Evolutionary conservation across 2,888 invertebrate genomes (phyloP), one percentile per base, ranked within the genome.

Genomic region (Cosmia pyralina): DNA sequence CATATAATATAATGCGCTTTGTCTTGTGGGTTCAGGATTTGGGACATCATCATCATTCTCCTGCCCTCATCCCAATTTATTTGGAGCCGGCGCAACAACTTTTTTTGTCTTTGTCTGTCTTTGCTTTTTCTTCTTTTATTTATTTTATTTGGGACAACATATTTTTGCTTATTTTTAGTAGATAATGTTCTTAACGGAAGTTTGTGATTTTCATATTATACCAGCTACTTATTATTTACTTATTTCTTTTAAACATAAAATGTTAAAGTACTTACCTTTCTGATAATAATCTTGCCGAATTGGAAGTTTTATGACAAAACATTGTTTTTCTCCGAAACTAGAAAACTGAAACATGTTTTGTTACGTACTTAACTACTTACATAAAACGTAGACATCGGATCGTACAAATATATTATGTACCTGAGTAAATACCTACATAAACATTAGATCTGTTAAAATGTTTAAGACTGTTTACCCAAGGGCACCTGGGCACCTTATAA

Each of bases 361-460:
- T 57, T 38, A 44, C n/a, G 48, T 50, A 28, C 28, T 28, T 28
- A 28, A 28, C 28, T 28, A 50, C 8, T 28, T 17, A 72, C 4
- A 10, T 5, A 57, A 46, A 48, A 57, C 13, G 17, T 5, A 65
- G 6, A 63, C 46, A 2, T 17, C 4, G n/a, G 28, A 1, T 7
- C n/a, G 5, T 19, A 44, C 65, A 64, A 50, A 57, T 48, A 17
- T n/a, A 17, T 15, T 22, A 53, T 15, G 10, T 63, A 48, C n/a
- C 1, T 46, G 60, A 34, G 22, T n/a, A 22, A 34, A 19, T 57
- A 13, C 7, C 22, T 6, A 38, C 38, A 17, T 17, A 46, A 46
- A 62, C 5, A 57, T 41, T 44, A 52, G 63, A 77, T 58, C n/a
- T 52, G 28, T 75, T 64, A 46, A 59, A 60, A 50, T 65, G 53